Conservation (phyloP, 2,113 vertebrate genomes). For the Thamnophis sirtalis region DNA sequence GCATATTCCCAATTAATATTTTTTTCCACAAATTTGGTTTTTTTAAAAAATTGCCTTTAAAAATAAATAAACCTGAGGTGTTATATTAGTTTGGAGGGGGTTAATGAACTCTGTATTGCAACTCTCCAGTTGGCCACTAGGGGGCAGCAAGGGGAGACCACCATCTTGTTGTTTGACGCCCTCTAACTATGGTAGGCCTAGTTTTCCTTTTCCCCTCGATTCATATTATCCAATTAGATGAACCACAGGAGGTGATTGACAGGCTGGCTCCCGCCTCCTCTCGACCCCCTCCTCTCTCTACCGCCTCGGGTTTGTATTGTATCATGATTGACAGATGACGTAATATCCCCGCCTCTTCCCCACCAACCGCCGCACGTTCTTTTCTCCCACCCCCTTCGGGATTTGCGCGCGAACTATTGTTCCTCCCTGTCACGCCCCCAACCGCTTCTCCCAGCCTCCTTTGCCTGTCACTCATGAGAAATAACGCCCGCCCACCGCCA, state of each 20-base stretch:
- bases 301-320: too few relatives aligned
- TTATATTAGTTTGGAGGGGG: background rate
- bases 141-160: background rate
- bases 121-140: background rate
- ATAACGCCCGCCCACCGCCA: background rate
- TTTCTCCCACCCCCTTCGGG: background rate
- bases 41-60: background rate
- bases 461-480: background rate
- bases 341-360: too few relatives aligned
- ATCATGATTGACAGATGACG: background rate
- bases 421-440: background rate
- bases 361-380: background rate
- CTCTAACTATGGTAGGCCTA: background rate
- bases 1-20: background rate
- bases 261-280: background rate
- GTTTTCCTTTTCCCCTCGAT: background rate
- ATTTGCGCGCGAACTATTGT: background rate
- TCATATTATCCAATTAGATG: background rate
- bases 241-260: background rate
- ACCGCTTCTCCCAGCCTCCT: background rate
- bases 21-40: background rate
- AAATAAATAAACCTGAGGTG: background rate
- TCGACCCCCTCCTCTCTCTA: too few relatives aligned
- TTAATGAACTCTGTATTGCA: background rate
- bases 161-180: background rate